Base-by-base conservation (phyloP, 2,113 vertebrate genomes). In the Oophaga pumilio region DNA sequence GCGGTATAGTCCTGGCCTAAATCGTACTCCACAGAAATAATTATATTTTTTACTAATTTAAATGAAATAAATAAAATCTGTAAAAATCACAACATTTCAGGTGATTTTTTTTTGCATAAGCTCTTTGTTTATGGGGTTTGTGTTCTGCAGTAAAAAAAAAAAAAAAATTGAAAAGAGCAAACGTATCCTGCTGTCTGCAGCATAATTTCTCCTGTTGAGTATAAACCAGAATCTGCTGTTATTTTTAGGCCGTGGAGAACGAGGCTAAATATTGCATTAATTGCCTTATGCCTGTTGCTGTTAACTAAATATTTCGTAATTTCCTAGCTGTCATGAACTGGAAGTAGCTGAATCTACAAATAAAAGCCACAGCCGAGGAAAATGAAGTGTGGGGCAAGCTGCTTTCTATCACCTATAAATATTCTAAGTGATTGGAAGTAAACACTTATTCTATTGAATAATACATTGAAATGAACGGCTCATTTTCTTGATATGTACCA, bases 401-500 rank as follows among this genome's bases (percentile, higher is more conserved):
- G 53, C 83, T 50, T 64, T 82, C 80, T 66, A 66, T 82, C 68
- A 85, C 69, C 83, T 59, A 73, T 74, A 57, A 85, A 85, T 85
- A 73, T 74, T 74, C 68, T 22, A 60, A 57, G 82, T 73, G 52
- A 28, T 84, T 84, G 71, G 82, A 73, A 84, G 56, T 76, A 82
- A 85, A 85, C 69, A 74, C 56, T 85, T 77, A 62, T 76, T 76
- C 71, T 59, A 85, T 76, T 85, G 71, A 85, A 85, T 77, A 62
- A 84, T 84, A 84, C 82, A 84, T 84, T 84, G 50, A 84, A 52
- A n/a, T 74, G 76, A 85, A 76, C 52, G 84, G 71, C 60, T 86
- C 74, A 53, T 86, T 84, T 86, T 86, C 76, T 86, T 64, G 53
- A 88, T 88, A 82, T 83, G 79, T 76, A 83, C 81, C 68, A 74